Evolutionary conservation across 2,113 vertebrate species (phyloP).

Genomic region (Scomber colias): DNA sequence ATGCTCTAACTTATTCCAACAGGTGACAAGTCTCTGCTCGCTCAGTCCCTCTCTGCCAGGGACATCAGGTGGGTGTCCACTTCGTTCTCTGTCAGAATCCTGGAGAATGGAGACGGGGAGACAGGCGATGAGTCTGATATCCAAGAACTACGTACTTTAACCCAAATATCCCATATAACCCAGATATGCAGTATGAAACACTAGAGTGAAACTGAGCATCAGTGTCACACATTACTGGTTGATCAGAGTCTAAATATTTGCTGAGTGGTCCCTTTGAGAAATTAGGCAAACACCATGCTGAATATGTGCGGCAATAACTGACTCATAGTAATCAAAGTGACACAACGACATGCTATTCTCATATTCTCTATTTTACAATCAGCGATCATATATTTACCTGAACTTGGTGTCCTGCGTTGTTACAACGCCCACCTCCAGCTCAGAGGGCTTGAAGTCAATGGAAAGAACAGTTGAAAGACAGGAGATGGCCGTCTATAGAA

Average conservation of each 20-base stretch:
- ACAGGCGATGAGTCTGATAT: no score
- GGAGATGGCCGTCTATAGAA: slow-evolving; percentile 92
- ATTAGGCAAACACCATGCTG: no score
- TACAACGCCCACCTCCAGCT: slow-evolving; percentile 95
- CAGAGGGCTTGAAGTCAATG: slow-evolving; percentile 98
- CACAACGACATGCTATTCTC: not conserved
- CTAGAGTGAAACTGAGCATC: not conserved
- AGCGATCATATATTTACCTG: slow-evolving; percentile 83
- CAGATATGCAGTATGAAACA: no score
- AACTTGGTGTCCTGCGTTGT: slow-evolving; percentile 95
- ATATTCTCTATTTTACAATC: not conserved
- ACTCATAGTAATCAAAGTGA: no score
- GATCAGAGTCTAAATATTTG: no score
- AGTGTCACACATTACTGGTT: not conserved
- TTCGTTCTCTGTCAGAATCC: slow-evolving; percentile 94
- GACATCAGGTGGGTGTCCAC: slow-evolving; percentile 93
- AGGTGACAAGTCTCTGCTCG: slow-evolving; percentile 63
- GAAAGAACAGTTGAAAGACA: slow-evolving; percentile 96
- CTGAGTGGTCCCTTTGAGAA: no score
- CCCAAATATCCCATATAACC: no score
- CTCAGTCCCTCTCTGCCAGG: slow-evolving; percentile 95
- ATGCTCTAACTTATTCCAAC: slow-evolving; percentile 68
- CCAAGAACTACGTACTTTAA: no score
- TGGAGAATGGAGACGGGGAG: slow-evolving; percentile 66
- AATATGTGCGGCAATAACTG: not conserved